phyloP scores from a whole-genome alignment of 2,113 vertebrate genomes.

The Conger conger region DNA sequence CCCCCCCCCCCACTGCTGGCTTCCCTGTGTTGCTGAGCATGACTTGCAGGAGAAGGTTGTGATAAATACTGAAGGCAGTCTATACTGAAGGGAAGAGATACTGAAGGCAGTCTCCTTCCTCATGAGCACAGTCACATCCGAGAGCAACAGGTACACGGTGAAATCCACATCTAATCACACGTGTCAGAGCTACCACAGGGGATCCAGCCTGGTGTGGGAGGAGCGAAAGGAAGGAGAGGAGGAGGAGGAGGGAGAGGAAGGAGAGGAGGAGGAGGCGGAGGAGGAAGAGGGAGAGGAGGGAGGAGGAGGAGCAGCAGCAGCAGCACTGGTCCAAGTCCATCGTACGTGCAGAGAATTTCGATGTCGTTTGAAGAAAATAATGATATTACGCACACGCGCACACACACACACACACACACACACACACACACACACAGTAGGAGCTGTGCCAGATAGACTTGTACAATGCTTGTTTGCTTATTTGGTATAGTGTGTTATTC shows the following conservation, averaged over 20 bases:
- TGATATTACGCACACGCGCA: neutral
- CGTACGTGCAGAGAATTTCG: conserved; percentile 17
- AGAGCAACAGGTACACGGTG: neutral
- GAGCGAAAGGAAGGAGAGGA: no score
- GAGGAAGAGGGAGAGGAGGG: no score
- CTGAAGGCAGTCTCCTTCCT: neutral
- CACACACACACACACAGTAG: neutral
- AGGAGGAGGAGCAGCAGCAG: neutral
- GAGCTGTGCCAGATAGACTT: neutral
- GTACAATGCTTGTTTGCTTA: neutral
- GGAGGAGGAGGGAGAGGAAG: no score
- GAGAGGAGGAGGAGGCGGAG: neutral
- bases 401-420: no score
- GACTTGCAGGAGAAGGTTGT: no score
- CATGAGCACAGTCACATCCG: neutral
- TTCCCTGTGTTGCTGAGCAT: no score
- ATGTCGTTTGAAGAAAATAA: neutral
- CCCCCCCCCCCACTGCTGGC: no score
- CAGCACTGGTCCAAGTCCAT: neutral
- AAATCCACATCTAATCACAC: conserved; percentile 28
- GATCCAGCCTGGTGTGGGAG: neutral
- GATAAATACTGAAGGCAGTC: neutral
- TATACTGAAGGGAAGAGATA: no score
- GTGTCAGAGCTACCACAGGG: neutral
- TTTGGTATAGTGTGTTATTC: neutral